These are phyloP conservation scores for Typhlomys cinereus DNA, from an alignment of 2,113 vertebrate genomes.

Conservation along the genomic window DNA sequence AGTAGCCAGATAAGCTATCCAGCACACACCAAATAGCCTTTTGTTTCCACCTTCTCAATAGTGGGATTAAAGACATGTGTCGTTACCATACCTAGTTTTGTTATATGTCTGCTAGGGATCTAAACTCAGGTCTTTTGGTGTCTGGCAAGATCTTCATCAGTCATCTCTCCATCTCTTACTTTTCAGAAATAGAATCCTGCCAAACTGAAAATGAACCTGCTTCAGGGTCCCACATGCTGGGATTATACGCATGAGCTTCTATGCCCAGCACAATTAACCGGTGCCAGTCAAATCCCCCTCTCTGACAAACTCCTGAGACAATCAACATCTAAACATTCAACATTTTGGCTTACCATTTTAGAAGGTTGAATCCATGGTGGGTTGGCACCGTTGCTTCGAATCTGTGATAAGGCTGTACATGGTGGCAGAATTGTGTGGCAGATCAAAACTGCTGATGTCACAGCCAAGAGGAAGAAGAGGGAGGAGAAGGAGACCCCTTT, in stretches of 20 bases:
- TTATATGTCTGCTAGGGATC: background rate
- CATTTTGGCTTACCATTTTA: background rate
- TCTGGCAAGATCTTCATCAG: background rate
- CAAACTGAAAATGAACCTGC: no score
- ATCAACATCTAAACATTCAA: no score
- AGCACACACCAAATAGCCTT: background rate
- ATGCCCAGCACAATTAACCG: background rate
- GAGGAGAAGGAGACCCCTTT: background rate
- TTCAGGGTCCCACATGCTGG: no score
- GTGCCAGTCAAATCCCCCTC: background rate
- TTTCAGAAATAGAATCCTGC: background rate
- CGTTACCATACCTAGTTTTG: no score
- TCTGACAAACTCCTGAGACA: background rate
- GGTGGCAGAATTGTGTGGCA: background rate
- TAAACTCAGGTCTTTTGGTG: no score
- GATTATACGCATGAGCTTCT: background rate
- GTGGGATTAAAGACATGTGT: no score
- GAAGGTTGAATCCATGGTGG: background rate
- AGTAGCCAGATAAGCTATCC: background rate
- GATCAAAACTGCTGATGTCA: background rate
- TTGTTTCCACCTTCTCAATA: background rate
- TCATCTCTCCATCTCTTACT: background rate
- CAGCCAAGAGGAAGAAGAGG: background rate
- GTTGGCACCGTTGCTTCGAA: background rate
- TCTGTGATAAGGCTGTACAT: background rate